Conservation (phyloP, 2,113 vertebrate species). For the Anolis carolinensis region DNA sequence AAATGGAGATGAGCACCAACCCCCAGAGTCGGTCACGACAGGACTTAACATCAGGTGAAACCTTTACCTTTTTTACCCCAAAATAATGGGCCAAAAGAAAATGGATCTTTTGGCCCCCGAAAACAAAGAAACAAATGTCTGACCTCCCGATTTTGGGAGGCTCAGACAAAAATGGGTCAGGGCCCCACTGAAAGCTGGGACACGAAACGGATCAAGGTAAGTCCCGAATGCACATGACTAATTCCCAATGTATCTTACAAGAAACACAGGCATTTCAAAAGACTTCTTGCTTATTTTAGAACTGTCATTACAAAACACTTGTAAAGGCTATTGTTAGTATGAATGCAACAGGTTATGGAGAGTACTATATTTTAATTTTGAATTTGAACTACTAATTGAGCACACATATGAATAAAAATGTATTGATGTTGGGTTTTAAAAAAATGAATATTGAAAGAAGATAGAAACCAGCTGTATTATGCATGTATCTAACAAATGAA, state of each 20-base stretch:
- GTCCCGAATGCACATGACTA: too few relatives aligned
- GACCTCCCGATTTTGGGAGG: too few relatives aligned
- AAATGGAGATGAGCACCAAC: too few relatives aligned
- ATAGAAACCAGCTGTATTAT: conserved; percentile 51
- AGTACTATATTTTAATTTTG: conserved; percentile 68
- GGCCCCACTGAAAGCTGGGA: too few relatives aligned
- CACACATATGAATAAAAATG: conserved; percentile 60
- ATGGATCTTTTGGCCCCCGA: too few relatives aligned
- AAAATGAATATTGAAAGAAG: conserved; percentile 59
- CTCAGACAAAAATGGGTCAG: too few relatives aligned
- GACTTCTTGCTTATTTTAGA: conserved; percentile 71
- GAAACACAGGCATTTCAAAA: conserved; percentile 64
- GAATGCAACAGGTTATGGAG: conserved; percentile 61
- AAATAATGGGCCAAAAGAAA: too few relatives aligned
- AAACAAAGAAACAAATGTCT: too few relatives aligned
- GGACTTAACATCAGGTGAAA: too few relatives aligned
- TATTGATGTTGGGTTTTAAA: conserved; percentile 61
- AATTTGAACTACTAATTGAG: conserved; percentile 76
- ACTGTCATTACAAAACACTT: conserved; percentile 71
- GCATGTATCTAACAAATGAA: conserved; percentile 63
- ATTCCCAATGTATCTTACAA: conserved; percentile 66
- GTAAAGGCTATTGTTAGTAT: conserved; percentile 69
- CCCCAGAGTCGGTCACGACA: too few relatives aligned
- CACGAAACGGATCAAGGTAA: too few relatives aligned
- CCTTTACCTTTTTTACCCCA: too few relatives aligned